Evolutionary conservation across 2,888 invertebrate genomes (phyloP).

Genomic region (Melanotus villosus): DNA sequence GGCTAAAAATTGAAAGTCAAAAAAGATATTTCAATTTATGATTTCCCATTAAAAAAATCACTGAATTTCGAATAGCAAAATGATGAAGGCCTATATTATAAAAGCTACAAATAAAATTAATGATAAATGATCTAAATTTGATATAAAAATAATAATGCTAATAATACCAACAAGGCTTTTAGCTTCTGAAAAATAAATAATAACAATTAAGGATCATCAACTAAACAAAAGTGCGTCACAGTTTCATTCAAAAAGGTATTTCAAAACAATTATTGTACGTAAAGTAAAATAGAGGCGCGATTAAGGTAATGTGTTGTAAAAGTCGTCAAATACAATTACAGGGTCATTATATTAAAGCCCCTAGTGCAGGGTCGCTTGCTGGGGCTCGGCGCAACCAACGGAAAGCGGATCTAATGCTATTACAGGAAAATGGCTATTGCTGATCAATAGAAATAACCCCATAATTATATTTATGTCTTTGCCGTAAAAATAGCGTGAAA

Average conservation of each 20-base stretch:
- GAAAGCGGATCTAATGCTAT: constrained; percentile 21
- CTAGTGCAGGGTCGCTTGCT: constrained; percentile 3
- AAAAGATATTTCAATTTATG: too few species aligned
- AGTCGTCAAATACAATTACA: constrained; percentile 35
- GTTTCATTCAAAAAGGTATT: background rate
- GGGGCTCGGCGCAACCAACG: constrained; percentile 10
- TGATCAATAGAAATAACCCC: constrained; percentile 16
- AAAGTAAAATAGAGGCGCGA: constrained; percentile 20
- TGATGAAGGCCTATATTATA: too few species aligned
- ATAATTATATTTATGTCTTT: constrained; percentile 9
- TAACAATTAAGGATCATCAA: background rate
- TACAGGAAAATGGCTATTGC: constrained; percentile 16
- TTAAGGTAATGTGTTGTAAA: constrained; percentile 36
- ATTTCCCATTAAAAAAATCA: too few species aligned
- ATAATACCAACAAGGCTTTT: too few species aligned
- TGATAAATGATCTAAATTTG: too few species aligned
- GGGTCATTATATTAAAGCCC: constrained; percentile 24
- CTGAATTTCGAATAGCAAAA: too few species aligned
- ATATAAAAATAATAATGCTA: too few species aligned
- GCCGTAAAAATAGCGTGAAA: background rate
- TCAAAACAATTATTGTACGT: constrained; percentile 17
- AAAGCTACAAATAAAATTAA: too few species aligned
- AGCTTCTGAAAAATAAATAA: too few species aligned
- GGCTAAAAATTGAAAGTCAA: too few species aligned
- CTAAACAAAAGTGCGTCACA: background rate